phyloP scores from a whole-genome alignment of 2,113 vertebrate genomes.

The Cephalopholis sonnerati region DNA sequence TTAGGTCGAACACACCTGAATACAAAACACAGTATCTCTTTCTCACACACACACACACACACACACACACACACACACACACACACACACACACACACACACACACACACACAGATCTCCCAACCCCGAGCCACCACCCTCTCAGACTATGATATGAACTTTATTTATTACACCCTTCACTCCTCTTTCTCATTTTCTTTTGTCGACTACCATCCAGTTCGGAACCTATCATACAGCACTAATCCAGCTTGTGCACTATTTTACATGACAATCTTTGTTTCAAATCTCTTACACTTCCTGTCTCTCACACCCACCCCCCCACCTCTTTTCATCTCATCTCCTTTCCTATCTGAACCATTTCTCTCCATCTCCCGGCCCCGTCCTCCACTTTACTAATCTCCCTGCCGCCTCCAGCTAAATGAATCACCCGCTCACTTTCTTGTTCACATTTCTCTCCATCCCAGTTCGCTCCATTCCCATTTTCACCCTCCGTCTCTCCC shows the following conservation, averaged over 20 bases:
- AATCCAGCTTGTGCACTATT: constrained; percentile 43
- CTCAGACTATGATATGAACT: constrained; percentile 39
- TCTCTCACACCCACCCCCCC: neutral
- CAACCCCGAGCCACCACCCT: constrained; percentile 3
- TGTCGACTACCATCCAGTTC: constrained; percentile 19
- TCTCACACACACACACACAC: constrained; percentile 1
- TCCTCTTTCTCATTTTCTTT: constrained; percentile 55
- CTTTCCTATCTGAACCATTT: constrained; percentile 51
- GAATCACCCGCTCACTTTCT: constrained; percentile 56
- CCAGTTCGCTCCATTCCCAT: constrained; percentile 35
- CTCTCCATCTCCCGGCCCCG: constrained; percentile 52
- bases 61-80: neutral
- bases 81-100: neutral
- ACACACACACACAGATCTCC: neutral
- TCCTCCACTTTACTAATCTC: constrained; percentile 58
- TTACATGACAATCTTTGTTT: constrained; percentile 42
- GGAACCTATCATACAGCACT: constrained; percentile 1
- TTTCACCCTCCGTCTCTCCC: constrained; percentile 20
- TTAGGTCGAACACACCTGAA: neutral
- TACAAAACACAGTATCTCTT: neutral
- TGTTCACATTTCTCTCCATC: constrained; percentile 33
- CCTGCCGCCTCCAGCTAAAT: constrained; percentile 58
- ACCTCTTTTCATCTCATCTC: constrained; percentile 13
- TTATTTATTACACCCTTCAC: constrained; percentile 39
- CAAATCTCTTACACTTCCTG: constrained; percentile 27